Conservation (phyloP, 2,888 invertebrate genomes). For the Eumerus sabulonum region DNA sequence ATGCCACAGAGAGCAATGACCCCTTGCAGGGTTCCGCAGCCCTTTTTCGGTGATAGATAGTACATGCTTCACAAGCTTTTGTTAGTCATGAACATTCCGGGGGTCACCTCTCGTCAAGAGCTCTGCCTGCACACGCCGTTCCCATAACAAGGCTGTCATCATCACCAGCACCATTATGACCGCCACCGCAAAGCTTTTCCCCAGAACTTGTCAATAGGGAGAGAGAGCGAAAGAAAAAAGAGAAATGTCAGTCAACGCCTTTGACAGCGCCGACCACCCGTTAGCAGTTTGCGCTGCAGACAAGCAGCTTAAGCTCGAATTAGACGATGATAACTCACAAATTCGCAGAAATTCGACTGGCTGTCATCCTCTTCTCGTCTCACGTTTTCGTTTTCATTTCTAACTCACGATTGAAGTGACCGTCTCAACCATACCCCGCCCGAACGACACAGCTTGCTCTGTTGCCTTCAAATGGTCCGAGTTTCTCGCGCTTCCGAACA, state of each 20-base stretch:
- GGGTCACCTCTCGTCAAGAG: constrained; percentile 52
- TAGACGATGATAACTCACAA: constrained; percentile 41
- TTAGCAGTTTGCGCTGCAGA: constrained; percentile 26
- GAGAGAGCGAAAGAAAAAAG: background rate
- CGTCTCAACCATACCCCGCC: constrained; percentile 19
- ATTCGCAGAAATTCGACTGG: constrained; percentile 65
- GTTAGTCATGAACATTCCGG: constrained; percentile 53
- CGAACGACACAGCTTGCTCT: constrained; percentile 33
- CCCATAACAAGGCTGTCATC: background rate
- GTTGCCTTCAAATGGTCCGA: constrained; percentile 36
- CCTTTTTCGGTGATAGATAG: too few relatives aligned
- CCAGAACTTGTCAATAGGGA: constrained; percentile 39
- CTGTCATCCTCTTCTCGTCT: background rate
- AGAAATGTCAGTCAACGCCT: constrained; percentile 44
- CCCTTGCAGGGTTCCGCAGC: too few relatives aligned
- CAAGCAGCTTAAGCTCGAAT: constrained; percentile 58
- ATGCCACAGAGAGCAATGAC: background rate
- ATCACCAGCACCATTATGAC: background rate
- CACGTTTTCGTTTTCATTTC: constrained; percentile 22
- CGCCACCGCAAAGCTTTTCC: constrained; percentile 30
- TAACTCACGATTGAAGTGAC: constrained; percentile 24
- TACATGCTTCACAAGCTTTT: too few relatives aligned
- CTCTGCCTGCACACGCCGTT: constrained; percentile 47
- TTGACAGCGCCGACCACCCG: constrained; percentile 60
- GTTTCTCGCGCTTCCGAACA: constrained; percentile 48